A percentile compares a stretch with the other conserved stretches of the same genome.
These are phyloP conservation scores for Garra rufa DNA, from an alignment of 2,113 vertebrate species.

Conservation along the genomic window DNA sequence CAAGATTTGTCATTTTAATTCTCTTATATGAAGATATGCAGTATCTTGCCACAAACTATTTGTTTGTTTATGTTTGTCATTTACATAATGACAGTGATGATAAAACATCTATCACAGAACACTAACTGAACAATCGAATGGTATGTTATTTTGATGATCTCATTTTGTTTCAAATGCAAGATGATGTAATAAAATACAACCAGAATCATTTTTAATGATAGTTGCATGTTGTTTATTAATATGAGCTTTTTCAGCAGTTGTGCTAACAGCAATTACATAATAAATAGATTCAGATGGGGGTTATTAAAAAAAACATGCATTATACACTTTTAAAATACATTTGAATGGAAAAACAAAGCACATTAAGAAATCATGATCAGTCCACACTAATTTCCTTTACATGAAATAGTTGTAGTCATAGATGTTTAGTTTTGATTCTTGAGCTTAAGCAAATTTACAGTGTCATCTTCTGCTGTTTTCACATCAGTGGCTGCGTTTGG, in stretches of 20 bases:
- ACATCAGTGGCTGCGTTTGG: constrained; percentile 36
- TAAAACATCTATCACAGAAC: not conserved
- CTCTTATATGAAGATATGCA: not conserved
- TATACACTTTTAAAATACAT: not conserved
- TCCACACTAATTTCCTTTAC: not conserved
- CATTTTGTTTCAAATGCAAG: not conserved
- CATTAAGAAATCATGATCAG: not conserved
- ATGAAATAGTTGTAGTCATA: not conserved
- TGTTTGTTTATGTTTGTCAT: not conserved
- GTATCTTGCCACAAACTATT: not conserved
- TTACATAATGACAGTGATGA: not conserved
- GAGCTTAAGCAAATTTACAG: not conserved
- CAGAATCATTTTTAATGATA: not conserved
- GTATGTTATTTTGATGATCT: not conserved
- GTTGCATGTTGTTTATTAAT: not conserved
- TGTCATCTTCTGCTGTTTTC: not conserved
- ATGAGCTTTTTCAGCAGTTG: not conserved
- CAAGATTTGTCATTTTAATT: not conserved
- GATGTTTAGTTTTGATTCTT: not conserved
- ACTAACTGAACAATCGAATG: too few species aligned
- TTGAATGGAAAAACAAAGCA: not conserved
- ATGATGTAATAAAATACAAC: not conserved
- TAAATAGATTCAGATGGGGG: too few species aligned
- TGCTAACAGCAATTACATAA: not conserved
- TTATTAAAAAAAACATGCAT: not conserved